Base-by-base conservation (phyloP, 2,888 invertebrate species). In the Sminthurides aquaticus region DNA sequence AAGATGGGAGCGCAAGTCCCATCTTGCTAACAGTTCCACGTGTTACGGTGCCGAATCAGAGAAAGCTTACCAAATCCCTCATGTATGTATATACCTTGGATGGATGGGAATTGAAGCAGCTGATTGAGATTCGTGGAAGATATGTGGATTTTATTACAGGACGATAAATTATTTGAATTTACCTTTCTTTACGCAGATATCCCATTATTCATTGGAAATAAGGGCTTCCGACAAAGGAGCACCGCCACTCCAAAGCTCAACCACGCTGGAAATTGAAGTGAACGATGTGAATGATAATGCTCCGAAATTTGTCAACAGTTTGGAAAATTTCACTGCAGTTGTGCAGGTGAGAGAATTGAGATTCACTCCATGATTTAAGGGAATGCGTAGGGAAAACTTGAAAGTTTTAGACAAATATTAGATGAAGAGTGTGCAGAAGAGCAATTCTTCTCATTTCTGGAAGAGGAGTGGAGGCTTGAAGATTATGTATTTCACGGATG, bases 281-380 rank as follows among this genome's bases (percentile, higher is more conserved):
- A 60, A 49, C 27, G 96, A 97, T 79, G 88, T 90, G 0, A 97
- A 97, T 79, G 96, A 97, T 78, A 95, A 94, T 79, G 86, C 92
- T 25, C 96, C 96, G 3, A 74, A 87, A 29, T 93, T 94, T 79
- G 85, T 87, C 0, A 85, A 86, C 24, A n/a, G 54, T 54, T 27
- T 26, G 74, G 79, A 81, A 8, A 90, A 92, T 78, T 92, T 93
- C 77, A 86, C 88, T 22, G 85, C 88, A 1, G 84, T 91, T 57
- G 86, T 96, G 26, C 84, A 81, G 79, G 82, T 82, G 76, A 73
- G 76, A 69, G 67, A 49, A 34, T 57, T 22, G 24, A 25, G 25
- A 56, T 20, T 57, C 2, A 2, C 43, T 11, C 18, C 43, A 43
- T 58, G 20, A 25, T 58, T 11, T 43, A 58, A 24, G n/a, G n/a